Conservation (phyloP, 2,113 vertebrate genomes). For the Anoura caudifer region DNA sequence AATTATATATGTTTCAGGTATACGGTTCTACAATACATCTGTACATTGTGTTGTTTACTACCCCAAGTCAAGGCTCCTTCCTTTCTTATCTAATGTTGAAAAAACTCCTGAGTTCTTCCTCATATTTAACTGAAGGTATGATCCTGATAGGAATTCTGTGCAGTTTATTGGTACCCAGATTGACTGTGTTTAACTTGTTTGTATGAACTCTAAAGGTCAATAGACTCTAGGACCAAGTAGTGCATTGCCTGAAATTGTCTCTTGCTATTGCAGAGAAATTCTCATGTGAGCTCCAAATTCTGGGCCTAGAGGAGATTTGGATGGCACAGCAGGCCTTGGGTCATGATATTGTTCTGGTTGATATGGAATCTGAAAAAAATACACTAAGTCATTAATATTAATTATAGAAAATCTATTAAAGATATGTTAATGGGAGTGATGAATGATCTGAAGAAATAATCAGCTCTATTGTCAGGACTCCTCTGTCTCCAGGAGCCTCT, state of each 20-base stretch:
- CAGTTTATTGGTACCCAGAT: neutral
- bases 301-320: neutral
- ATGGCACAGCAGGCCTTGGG: neutral
- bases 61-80: neutral
- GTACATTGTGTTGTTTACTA: too few species aligned
- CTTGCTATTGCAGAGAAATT: neutral
- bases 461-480: neutral
- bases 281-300: neutral
- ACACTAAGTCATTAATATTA: neutral
- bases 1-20: too few species aligned
- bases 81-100: neutral
- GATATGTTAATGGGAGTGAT: neutral
- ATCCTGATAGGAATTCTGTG: neutral
- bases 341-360: neutral
- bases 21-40: too few species aligned
- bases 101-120: neutral
- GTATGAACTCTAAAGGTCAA: neutral
- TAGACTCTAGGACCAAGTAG: neutral
- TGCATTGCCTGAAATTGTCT: neutral
- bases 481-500: neutral
- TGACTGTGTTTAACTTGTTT: neutral
- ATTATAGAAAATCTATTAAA: neutral
- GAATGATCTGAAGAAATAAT: constrained; percentile 8
- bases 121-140: neutral
- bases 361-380: neutral